These are phyloP conservation scores for Cepaea nemoralis DNA, from an alignment of 1,140 invertebrate species.

Conservation along the genomic window DNA sequence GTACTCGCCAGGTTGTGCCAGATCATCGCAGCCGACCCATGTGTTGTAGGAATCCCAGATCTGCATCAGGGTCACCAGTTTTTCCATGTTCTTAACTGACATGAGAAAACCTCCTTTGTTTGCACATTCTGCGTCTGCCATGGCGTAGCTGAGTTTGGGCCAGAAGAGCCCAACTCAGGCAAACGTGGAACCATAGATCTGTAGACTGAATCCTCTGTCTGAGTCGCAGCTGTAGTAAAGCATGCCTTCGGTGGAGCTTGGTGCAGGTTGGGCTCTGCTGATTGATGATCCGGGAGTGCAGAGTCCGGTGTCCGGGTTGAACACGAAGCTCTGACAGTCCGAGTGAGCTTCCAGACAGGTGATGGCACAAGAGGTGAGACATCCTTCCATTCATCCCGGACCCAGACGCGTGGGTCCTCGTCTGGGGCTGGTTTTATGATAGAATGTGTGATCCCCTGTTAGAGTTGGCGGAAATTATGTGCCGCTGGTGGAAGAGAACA, in stretches of 20 bases:
- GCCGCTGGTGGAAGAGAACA: too few relatives aligned
- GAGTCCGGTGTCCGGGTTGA: neutral
- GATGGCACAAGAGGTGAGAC: neutral
- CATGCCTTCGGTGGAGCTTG: neutral
- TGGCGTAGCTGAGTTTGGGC: neutral
- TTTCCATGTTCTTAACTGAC: neutral
- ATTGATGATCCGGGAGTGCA: neutral
- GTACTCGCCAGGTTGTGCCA: neutral
- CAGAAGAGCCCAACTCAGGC: neutral
- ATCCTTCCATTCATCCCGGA: neutral
- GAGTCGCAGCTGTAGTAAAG: neutral
- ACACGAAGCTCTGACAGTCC: neutral
- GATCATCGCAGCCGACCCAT: neutral
- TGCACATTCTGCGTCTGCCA: neutral
- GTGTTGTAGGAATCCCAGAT: neutral
- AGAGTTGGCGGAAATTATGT: too few relatives aligned
- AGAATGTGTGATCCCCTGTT: too few relatives aligned
- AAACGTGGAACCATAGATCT: neutral
- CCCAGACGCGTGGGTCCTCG: neutral
- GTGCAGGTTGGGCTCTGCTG: neutral
- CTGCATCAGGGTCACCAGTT: neutral
- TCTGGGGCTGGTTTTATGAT: too few relatives aligned
- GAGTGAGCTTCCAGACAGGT: neutral
- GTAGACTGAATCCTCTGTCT: neutral
- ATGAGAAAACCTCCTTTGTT: neutral